These are phyloP conservation scores for Papilio elwesi DNA, from an alignment of 2,888 invertebrate species.

Conservation along the genomic window DNA sequence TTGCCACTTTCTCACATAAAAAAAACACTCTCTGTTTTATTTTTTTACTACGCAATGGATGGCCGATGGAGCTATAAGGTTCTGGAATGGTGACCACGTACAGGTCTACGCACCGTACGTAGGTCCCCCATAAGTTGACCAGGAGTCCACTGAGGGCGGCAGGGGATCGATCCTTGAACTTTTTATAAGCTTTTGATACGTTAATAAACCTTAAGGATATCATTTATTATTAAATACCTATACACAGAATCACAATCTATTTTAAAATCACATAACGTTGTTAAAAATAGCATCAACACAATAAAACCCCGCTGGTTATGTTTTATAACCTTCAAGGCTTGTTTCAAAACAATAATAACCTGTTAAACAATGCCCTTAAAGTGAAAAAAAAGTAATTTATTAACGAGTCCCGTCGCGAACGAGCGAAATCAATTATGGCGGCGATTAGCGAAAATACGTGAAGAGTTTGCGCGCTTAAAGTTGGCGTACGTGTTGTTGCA, in stretches of 20 bases:
- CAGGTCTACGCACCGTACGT: too few species aligned
- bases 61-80: too few species aligned
- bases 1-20: too few species aligned
- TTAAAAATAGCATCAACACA: not conserved
- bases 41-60: too few species aligned
- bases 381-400: constrained; percentile 40
- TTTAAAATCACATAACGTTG: not conserved
- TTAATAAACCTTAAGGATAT: not conserved
- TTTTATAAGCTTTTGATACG: too few species aligned
- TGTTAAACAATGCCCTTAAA: constrained; percentile 36
- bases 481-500: constrained; percentile 20
- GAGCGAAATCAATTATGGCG: constrained; percentile 51
- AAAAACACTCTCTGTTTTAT: too few species aligned
- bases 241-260: not conserved
- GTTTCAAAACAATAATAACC: constrained; percentile 37
- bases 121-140: too few species aligned
- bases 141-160: too few species aligned
- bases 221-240: too few species aligned
- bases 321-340: constrained; percentile 17
- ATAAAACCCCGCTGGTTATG: not conserved
- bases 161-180: too few species aligned
- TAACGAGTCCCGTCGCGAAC: constrained; percentile 39
- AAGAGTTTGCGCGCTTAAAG: constrained; percentile 29
- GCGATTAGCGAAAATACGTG: constrained; percentile 44
- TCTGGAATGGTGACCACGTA: too few species aligned